Conservation (phyloP, 2,888 invertebrate genomes). For the Brachyptera risi region DNA sequence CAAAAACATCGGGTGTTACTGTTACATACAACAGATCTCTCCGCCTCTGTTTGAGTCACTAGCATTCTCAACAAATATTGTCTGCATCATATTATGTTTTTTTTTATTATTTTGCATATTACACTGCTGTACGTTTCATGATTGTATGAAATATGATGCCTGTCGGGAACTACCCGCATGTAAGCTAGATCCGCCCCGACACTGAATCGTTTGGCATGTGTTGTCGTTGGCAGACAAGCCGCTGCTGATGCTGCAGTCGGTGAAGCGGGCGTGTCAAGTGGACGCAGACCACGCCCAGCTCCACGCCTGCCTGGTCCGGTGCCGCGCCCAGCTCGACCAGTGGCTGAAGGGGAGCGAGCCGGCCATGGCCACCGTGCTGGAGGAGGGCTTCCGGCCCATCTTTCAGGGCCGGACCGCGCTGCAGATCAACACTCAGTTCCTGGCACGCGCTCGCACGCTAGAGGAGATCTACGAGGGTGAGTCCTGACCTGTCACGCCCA, state of each 20-base stretch:
- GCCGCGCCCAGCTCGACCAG: slow-evolving; percentile 54
- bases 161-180: too few species aligned
- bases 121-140: too few species aligned
- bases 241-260: slow-evolving; percentile 91
- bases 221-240: slow-evolving; percentile 71
- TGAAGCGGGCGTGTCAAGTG: slow-evolving; percentile 81
- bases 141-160: too few species aligned
- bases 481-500: too few species aligned
- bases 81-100: too few species aligned
- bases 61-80: too few species aligned
- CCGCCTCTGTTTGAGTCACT: too few species aligned
- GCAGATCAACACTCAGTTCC: slow-evolving; percentile 66
- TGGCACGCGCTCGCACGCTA: slow-evolving; percentile 60
- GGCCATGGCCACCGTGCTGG: slow-evolving; percentile 50
- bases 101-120: too few species aligned
- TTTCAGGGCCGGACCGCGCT: slow-evolving; percentile 56
- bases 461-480: slow-evolving; percentile 72
- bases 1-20: too few species aligned
- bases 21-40: too few species aligned
- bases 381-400: slow-evolving; percentile 42
- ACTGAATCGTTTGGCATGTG: too few species aligned
- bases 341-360: slow-evolving; percentile 45
- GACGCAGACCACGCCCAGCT: slow-evolving; percentile 72
- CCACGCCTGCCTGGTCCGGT: slow-evolving; percentile 82
- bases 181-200: too few species aligned